Evolutionary conservation across 2,797 vertebrate species (phyloP).

Genomic region (Tokudaia tokunoshimensis): DNA sequence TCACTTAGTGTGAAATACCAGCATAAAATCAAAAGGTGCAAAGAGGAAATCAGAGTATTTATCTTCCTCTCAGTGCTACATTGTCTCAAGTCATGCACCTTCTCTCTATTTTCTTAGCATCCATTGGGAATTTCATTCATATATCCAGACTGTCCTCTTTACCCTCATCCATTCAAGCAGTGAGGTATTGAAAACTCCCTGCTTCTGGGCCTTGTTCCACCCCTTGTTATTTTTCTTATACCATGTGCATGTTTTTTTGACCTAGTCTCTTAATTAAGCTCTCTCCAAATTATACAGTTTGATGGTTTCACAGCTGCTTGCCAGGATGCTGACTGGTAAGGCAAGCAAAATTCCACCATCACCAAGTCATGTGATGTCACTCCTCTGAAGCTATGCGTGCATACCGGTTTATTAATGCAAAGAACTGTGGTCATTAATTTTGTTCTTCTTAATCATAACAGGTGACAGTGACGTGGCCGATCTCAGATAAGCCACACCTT

Average conservation of each 20-base stretch:
- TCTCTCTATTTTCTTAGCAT: neutral
- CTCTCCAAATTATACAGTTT: neutral
- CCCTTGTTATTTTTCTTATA: slow-evolving; percentile 23
- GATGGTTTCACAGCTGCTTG: slow-evolving; percentile 19
- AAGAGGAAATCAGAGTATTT: neutral
- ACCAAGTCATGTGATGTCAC: neutral
- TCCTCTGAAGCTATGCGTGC: neutral
- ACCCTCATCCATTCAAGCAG: neutral
- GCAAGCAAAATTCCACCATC: neutral
- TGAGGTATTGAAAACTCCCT: neutral
- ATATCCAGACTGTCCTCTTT: too few relatives aligned
- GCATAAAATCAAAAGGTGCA: neutral
- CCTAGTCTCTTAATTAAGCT: slow-evolving; percentile 19
- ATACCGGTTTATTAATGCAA: slow-evolving; percentile 14
- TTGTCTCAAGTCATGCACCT: neutral
- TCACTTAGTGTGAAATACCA: neutral
- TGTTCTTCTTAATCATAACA: neutral
- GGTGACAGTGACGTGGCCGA: neutral
- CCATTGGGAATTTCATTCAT: neutral
- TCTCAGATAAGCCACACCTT: neutral
- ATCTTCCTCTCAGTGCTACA: neutral
- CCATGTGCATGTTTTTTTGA: neutral
- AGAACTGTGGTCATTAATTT: neutral
- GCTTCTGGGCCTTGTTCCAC: neutral
- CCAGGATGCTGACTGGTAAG: slow-evolving; percentile 21